Base-by-base conservation (phyloP, 2,113 vertebrate genomes). In the Herpailurus yagouaroundi region DNA sequence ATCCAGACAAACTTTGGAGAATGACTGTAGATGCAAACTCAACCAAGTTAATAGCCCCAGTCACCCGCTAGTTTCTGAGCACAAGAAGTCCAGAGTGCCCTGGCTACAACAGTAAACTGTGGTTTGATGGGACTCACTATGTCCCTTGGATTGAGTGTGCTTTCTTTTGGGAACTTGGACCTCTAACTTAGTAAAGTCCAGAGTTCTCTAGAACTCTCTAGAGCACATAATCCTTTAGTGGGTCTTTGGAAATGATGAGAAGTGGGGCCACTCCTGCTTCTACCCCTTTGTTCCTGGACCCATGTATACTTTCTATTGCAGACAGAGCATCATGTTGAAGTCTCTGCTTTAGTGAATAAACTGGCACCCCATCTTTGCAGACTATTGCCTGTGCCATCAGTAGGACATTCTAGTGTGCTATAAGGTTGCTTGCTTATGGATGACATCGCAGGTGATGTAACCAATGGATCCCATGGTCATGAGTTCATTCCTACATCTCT, bases 281-380 rank as follows among this genome's bases (percentile, higher is more conserved):
- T 57, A n/a, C 52, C 74, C 64, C 79, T 82, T 82, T 87, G 38
- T 68, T 93, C 48, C 50, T 45, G 9, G 38, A 29, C 19, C 7
- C 18, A 5, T 55, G 48, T n/a, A 31, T 80, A 66, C 55, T 68
- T 86, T 80, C 76, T 27, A 7, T 55, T 91, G 60, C 14, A 5
- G 71, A 95, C 27, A 68, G 0, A 88, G 41, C 15, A 15, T 86
- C 57, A 68, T 38, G 63, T 0, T 36, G 38, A 81, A 45, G 60
- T 60, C n/a, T 97, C 38, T 76, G 38, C 76, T 66, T 41, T 50
- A 85, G 81, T 76, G 64, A 92, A 52, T 74, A 64, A 89, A 89
- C 19, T 68, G 33, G 3, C 25, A 82, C 2, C 9, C 60, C 38
- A 23, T 87, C 29, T 63, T 82, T 69, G 52, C 25, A 85, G 23